These are phyloP conservation scores for Eupithecia inturbata DNA, from an alignment of 2,888 invertebrate genomes.

Conservation along the genomic window DNA sequence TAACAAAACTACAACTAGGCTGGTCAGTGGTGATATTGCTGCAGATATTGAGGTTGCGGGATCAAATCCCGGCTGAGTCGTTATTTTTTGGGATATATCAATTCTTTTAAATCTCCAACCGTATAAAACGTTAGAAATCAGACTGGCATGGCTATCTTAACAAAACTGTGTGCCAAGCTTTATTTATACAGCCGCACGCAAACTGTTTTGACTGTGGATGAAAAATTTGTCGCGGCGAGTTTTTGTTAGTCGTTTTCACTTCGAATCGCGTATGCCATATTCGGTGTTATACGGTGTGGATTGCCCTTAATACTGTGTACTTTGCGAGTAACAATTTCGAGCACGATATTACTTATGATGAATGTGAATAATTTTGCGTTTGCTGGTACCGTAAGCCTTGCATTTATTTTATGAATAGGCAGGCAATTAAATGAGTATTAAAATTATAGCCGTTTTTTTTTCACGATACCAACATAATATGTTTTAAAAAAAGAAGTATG, in stretches of 20 bases:
- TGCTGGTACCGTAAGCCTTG: conserved; percentile 25
- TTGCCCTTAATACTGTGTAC: conserved; percentile 45
- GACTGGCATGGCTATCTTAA: background rate
- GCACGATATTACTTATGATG: conserved; percentile 45
- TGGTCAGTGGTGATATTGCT: no score
- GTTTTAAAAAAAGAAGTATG: background rate
- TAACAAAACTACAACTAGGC: no score
- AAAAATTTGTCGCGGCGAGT: conserved; percentile 64
- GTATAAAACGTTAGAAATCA: background rate
- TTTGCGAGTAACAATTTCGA: conserved; percentile 44
- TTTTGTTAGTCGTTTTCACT: conserved; percentile 49
- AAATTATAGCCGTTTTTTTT: conserved; percentile 13
- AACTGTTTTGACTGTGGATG: conserved; percentile 62
- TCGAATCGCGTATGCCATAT: conserved; percentile 33
- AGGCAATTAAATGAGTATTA: conserved; percentile 7
- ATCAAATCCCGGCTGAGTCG: no score
- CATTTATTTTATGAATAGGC: conserved; percentile 13
- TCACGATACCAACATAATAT: background rate
- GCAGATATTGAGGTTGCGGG: no score
- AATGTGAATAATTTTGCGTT: conserved; percentile 34
- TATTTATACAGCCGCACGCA: conserved; percentile 53
- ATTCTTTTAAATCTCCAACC: no score
- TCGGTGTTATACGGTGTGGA: conserved; percentile 43
- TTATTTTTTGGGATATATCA: background rate
- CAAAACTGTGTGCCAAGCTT: conserved; percentile 26